phyloP scores from a whole-genome alignment of 2,888 invertebrate genomes.

The Leuctra nigra region DNA sequence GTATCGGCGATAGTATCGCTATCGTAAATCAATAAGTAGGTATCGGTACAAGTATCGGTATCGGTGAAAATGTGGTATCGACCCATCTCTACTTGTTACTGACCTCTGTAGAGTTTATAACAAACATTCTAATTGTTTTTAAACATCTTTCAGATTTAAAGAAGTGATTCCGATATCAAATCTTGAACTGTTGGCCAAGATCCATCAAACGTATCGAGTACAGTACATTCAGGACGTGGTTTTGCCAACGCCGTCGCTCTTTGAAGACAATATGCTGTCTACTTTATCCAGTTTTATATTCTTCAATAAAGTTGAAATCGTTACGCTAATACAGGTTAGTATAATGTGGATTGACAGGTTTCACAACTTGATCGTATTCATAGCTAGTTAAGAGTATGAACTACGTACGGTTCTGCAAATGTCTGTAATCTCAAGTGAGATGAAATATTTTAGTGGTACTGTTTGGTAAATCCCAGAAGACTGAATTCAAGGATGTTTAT shows the following conservation, averaged over 20 bases:
- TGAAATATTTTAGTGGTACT: background rate
- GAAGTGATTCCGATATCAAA: constrained; percentile 95
- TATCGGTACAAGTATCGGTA: no score
- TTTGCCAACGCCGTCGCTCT: constrained; percentile 96
- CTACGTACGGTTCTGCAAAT: background rate
- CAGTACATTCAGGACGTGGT: constrained; percentile 99
- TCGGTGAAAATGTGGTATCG: no score
- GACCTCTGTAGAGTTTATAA: no score
- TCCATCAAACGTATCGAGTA: constrained; percentile 98
- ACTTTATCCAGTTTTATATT: constrained; percentile 98
- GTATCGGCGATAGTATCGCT: no score
- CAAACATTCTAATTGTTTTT: constrained; percentile 14
- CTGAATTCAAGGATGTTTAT: no score
- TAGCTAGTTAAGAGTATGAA: background rate
- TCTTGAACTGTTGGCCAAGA: constrained; percentile 91
- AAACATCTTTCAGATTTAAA: constrained; percentile 56
- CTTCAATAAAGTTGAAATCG: constrained; percentile 99
- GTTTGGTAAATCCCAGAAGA: no score
- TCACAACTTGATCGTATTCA: background rate
- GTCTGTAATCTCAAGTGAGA: background rate
- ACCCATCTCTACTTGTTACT: no score
- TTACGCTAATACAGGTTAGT: constrained; percentile 75
- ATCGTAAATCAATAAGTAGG: no score
- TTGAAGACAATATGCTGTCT: constrained; percentile 98
- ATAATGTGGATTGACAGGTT: background rate